These are phyloP conservation scores for Spisula solida DNA, from an alignment of 2,888 invertebrate species.

Conservation along the genomic window DNA sequence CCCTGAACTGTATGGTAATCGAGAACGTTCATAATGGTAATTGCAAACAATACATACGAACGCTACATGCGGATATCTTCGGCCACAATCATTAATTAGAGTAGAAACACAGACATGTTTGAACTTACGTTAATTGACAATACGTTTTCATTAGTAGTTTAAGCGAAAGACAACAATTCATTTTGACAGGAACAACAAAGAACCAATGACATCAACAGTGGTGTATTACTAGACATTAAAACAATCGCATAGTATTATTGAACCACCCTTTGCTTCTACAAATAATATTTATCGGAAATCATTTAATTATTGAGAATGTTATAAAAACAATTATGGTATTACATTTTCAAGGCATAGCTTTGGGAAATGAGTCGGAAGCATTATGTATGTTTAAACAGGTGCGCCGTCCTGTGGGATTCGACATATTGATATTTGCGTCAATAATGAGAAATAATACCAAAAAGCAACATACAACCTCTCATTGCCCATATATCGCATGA, in stretches of 20 bases:
- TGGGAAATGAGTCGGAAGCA: slow-evolving; percentile 10
- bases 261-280: slow-evolving; percentile 12
- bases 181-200: neutral
- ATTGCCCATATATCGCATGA: slow-evolving; percentile 39
- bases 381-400: slow-evolving; percentile 45
- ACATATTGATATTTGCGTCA: slow-evolving; percentile 40
- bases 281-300: slow-evolving; percentile 39
- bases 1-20: too few relatives aligned
- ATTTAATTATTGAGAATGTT: slow-evolving; percentile 38
- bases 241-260: neutral
- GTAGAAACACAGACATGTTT: neutral
- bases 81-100: neutral
- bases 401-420: slow-evolving; percentile 40
- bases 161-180: neutral
- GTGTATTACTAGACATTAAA: neutral
- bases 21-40: too few relatives aligned
- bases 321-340: slow-evolving; percentile 41
- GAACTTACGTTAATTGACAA: neutral
- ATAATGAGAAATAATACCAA: slow-evolving; percentile 32
- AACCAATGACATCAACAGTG: neutral
- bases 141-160: neutral
- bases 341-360: slow-evolving; percentile 25
- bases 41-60: neutral
- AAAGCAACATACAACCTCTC: slow-evolving; percentile 33
- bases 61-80: neutral